phyloP scores from a whole-genome alignment of 2,888 invertebrate genomes.

The Drosophila robusta region DNA sequence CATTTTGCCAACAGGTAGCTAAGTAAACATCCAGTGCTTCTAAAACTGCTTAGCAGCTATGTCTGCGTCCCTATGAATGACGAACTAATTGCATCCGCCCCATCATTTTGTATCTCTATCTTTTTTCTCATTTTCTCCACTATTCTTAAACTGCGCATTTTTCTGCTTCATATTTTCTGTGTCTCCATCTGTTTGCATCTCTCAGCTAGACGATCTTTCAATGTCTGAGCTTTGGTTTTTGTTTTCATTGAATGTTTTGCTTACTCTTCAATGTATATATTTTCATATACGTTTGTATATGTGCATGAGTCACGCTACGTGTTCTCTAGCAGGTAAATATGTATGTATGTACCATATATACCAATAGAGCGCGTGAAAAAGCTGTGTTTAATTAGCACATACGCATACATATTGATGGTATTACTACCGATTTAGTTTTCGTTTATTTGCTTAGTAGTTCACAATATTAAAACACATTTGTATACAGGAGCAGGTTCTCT shows the following conservation, averaged over 20 bases:
- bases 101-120: conserved; percentile 7
- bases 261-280: neutral
- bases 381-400: conserved; percentile 31
- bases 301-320: conserved; percentile 44
- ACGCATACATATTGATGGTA: neutral
- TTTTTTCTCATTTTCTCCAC: neutral
- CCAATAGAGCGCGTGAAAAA: conserved; percentile 21
- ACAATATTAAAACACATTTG: neutral
- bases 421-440: neutral
- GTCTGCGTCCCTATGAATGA: conserved; percentile 14
- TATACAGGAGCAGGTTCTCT: neutral
- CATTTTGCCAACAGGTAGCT: conserved; percentile 65
- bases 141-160: conserved; percentile 1
- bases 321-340: conserved; percentile 1
- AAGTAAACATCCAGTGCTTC: conserved; percentile 15
- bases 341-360: neutral
- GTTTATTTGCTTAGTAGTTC: neutral
- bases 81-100: conserved; percentile 41
- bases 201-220: conserved; percentile 16
- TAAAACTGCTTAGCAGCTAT: conserved; percentile 34
- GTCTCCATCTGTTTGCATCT: conserved; percentile 10
- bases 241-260: neutral
- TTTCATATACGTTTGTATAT: neutral
- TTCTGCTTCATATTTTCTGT: conserved; percentile 7
- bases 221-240: conserved; percentile 28